These are phyloP conservation scores for Platysteira castanea DNA, from an alignment of 2,113 vertebrate genomes.

Conservation along the genomic window DNA sequence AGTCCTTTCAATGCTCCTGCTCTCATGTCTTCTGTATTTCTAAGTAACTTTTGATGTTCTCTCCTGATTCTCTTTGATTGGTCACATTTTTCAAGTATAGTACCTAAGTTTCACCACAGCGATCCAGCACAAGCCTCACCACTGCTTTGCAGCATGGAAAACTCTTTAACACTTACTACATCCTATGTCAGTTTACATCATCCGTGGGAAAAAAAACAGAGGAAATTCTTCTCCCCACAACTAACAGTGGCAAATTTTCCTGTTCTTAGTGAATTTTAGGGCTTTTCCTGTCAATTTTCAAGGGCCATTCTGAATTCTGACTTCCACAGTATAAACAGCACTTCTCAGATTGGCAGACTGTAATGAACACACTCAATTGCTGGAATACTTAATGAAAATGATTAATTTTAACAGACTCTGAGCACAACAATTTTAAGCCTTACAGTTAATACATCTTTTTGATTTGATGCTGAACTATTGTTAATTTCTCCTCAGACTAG, in stretches of 20 bases:
- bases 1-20: background rate
- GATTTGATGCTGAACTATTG: background rate
- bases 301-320: background rate
- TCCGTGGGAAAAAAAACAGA: background rate
- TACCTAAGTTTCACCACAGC: background rate
- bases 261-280: background rate
- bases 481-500: background rate
- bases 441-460: background rate
- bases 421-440: background rate
- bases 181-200: background rate
- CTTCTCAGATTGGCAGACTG: background rate
- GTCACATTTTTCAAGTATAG: background rate
- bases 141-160: background rate
- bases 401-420: background rate
- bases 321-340: background rate
- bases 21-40: background rate
- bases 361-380: background rate
- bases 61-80: background rate
- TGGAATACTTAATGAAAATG: background rate
- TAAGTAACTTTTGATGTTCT: background rate
- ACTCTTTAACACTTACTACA: background rate
- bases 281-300: background rate
- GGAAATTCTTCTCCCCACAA: background rate
- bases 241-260: background rate
- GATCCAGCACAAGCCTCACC: background rate